A percentile compares a stretch with the other conserved stretches of the same genome.
Conservation (phyloP, 2,113 vertebrate species). For the Alligator sinensis region DNA sequence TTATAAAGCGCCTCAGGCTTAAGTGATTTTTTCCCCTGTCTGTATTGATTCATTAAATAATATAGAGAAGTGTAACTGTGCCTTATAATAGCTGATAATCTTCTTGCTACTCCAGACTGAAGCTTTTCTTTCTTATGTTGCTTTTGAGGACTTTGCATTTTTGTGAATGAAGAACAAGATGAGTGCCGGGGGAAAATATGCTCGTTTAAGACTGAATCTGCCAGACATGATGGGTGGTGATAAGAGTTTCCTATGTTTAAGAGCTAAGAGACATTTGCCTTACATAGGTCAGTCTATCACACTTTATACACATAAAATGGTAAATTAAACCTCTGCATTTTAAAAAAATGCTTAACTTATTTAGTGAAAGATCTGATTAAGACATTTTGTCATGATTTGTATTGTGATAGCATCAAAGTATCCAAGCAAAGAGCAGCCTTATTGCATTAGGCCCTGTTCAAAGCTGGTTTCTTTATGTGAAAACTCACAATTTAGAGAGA, state of each 20-base stretch:
- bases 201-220: not conserved
- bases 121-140: slow-evolving; percentile 51
- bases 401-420: not conserved
- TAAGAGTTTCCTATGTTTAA: not conserved
- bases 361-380: not conserved
- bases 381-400: not conserved
- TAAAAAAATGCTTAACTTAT: not conserved
- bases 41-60: slow-evolving; percentile 53
- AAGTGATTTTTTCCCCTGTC: slow-evolving; percentile 36
- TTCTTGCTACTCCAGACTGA: slow-evolving; percentile 20
- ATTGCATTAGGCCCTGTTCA: too few species aligned
- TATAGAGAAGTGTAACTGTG: not conserved
- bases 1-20: slow-evolving; percentile 27
- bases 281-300: not conserved
- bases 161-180: slow-evolving; percentile 2
- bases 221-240: accelerated
- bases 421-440: not conserved
- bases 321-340: not conserved
- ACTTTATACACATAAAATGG: not conserved
- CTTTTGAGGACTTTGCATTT: not conserved
- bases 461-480: not conserved
- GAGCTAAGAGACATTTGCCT: not conserved
- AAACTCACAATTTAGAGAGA: not conserved
- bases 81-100: slow-evolving; percentile 29
- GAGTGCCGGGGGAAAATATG: not conserved